These are phyloP conservation scores for Daubentonia madagascariensis DNA, from an alignment of 2,113 vertebrate species.

Conservation along the genomic window DNA sequence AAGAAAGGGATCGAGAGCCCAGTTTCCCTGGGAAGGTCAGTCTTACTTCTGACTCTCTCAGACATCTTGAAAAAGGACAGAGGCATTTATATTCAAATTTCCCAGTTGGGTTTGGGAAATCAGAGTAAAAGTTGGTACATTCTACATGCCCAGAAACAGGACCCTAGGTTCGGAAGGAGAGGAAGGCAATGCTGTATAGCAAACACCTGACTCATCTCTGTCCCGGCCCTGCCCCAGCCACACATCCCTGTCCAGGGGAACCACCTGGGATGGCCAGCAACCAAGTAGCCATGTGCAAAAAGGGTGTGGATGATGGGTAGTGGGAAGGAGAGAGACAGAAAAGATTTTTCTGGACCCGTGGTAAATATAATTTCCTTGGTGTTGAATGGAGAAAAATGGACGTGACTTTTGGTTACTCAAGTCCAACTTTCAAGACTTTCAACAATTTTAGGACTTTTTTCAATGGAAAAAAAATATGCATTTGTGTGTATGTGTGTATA, in stretches of 20 bases:
- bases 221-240: neutral
- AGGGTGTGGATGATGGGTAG: neutral
- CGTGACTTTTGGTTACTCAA: neutral
- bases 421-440: neutral
- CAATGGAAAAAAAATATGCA: neutral
- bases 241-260: neutral
- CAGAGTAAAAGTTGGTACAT: neutral
- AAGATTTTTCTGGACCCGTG: neutral
- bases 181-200: neutral
- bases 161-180: neutral
- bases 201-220: neutral
- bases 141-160: neutral
- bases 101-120: neutral
- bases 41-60: slow-evolving; percentile 32
- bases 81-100: neutral
- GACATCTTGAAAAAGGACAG: neutral
- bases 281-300: neutral
- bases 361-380: neutral
- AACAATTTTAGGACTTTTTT: neutral
- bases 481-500: neutral
- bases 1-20: neutral
- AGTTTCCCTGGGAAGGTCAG: neutral
- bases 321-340: neutral
- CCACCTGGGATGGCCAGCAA: neutral
- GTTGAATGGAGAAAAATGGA: neutral